These are phyloP conservation scores for Sinohyriopsis cumingii DNA, from an alignment of 2,888 invertebrate species.

Conservation along the genomic window DNA sequence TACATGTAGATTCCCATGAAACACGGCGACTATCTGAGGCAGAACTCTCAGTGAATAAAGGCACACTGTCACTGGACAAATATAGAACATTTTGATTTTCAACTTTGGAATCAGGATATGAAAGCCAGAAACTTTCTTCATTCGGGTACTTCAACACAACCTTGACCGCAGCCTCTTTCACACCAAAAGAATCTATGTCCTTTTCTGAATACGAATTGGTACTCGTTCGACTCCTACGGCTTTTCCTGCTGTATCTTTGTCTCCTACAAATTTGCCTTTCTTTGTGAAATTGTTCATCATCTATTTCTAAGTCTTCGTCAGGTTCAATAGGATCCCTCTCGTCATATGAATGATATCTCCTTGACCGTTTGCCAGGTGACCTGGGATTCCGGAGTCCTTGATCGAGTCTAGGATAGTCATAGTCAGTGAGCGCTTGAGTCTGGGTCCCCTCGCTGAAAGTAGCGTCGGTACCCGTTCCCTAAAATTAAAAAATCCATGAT, in stretches of 20 bases:
- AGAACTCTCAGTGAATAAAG: too few species aligned
- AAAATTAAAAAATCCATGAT: background rate
- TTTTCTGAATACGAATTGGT: conserved; percentile 4
- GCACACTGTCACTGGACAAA: background rate
- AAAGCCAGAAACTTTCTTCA: background rate
- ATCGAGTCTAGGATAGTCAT: too few species aligned
- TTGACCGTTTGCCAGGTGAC: background rate
- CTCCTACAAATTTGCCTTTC: conserved; percentile 29
- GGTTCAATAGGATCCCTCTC: conserved; percentile 15
- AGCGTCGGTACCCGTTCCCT: conserved; percentile 9
- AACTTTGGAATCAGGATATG: background rate
- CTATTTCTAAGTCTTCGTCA: conserved; percentile 22
- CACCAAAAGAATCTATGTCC: conserved; percentile 3
- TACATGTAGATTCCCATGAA: too few species aligned
- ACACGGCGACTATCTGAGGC: too few species aligned
- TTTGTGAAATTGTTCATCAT: conserved; percentile 29
- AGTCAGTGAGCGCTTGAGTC: too few species aligned
- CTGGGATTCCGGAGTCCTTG: too few species aligned
- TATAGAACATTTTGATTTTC: conserved; percentile 5
- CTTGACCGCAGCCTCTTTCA: conserved; percentile 10
- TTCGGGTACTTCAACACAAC: background rate
- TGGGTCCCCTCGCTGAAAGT: background rate
- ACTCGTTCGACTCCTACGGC: conserved; percentile 3
- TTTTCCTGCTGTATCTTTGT: conserved; percentile 23
- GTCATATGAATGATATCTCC: conserved; percentile 14